Evolutionary conservation across 2,888 invertebrate genomes (phyloP).

Genomic region (Patella depressa): DNA sequence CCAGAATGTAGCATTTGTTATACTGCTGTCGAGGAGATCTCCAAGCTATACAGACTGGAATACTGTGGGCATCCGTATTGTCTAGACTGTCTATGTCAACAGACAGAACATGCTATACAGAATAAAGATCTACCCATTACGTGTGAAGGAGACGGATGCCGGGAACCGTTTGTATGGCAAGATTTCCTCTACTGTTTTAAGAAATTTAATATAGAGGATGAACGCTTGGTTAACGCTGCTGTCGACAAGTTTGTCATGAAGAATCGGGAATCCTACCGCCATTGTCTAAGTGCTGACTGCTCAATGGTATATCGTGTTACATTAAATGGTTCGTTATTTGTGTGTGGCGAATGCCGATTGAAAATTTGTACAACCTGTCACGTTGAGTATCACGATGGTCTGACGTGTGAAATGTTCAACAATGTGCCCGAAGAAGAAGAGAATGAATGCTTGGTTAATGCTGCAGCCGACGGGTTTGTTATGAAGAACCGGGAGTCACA

Average conservation of each 20-base stretch:
- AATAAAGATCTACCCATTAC: constrained; percentile 53
- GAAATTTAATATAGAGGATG: constrained; percentile 30
- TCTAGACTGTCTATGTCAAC: constrained; percentile 46
- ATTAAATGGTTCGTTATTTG: constrained; percentile 36
- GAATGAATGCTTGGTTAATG: not conserved
- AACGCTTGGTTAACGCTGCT: constrained; percentile 41
- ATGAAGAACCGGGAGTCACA: constrained; percentile 37
- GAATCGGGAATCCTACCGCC: constrained; percentile 46
- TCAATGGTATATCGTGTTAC: constrained; percentile 35
- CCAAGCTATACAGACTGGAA: constrained; percentile 53
- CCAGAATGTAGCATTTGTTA: constrained; percentile 61
- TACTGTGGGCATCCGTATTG: constrained; percentile 65
- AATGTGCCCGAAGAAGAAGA: constrained; percentile 38
- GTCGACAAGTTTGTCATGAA: constrained; percentile 43
- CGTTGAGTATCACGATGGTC: constrained; percentile 52
- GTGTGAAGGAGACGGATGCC: constrained; percentile 55
- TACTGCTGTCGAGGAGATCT: constrained; percentile 44
- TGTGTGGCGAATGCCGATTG: constrained; percentile 46
- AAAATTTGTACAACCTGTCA: constrained; percentile 57
- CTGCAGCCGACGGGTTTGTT: constrained; percentile 20
- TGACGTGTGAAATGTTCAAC: constrained; percentile 53
- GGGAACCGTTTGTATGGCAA: constrained; percentile 43
- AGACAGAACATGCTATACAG: constrained; percentile 40
- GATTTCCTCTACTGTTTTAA: constrained; percentile 40
- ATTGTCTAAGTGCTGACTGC: constrained; percentile 64